Conservation (phyloP, 2,888 invertebrate genomes). For the Cheiracanthium punctorium region DNA sequence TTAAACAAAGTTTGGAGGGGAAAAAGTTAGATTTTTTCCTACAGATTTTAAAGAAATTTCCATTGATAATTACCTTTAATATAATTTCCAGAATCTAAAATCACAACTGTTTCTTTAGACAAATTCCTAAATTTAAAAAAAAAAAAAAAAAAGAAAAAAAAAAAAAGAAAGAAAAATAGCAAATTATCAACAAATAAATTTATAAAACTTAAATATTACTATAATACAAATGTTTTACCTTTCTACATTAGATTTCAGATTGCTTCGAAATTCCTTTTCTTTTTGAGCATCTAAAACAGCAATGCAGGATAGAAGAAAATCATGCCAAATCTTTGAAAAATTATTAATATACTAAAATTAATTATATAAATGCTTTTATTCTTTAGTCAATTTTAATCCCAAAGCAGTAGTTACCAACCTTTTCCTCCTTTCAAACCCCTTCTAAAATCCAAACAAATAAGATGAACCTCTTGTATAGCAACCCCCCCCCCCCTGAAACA, state of each 20-base stretch:
- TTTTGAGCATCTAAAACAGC: slow-evolving; percentile 83
- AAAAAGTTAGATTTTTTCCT: too few species aligned
- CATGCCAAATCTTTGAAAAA: not conserved
- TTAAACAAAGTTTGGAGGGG: too few species aligned
- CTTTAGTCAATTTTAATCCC: too few species aligned
- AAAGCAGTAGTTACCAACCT: too few species aligned
- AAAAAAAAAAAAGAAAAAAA: not conserved
- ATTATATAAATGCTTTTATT: too few species aligned
- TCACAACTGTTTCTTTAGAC: slow-evolving; percentile 86
- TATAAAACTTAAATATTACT: not conserved
- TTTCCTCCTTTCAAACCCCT: too few species aligned
- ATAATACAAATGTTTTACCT: slow-evolving; percentile 75
- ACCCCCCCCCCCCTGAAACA: too few species aligned
- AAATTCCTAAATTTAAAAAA: slow-evolving; percentile 77
- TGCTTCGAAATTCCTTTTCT: slow-evolving; percentile 88
- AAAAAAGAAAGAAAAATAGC: not conserved
- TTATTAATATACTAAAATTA: too few species aligned
- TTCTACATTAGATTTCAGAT: slow-evolving; percentile 88
- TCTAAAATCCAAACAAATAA: too few species aligned
- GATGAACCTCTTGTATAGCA: too few species aligned
- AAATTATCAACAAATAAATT: slow-evolving; percentile 26
- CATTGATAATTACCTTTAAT: slow-evolving; percentile 89
- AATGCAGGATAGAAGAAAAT: not conserved
- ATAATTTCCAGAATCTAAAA: slow-evolving; percentile 95
- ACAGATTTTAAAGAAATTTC: too few species aligned